Base-by-base conservation (phyloP, 2,888 invertebrate genomes). In the Artemia sp. region DNA sequence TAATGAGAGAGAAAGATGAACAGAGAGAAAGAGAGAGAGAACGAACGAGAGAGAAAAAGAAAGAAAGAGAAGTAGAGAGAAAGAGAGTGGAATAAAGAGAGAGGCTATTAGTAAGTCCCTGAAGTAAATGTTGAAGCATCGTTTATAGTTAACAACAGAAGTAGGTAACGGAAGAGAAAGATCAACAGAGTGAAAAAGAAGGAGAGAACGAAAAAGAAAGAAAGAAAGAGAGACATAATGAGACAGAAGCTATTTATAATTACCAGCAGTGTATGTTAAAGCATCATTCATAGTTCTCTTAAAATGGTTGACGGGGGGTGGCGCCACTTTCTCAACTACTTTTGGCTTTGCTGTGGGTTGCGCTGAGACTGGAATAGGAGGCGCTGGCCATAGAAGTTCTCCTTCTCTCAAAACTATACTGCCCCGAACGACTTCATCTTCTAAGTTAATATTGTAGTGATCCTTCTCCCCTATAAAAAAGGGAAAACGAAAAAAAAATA, bases 341-440 rank as follows among this genome's bases (percentile, higher is more conserved):
- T 76, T 77, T 1, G 80, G 78, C 67, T 79, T 76, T 5, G 75
- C 76, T 9, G 82, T 80, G 2, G 82, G 79, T 52, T 80, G 78
- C 9, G 83, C 80, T 74, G 80, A 79, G 71, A 81, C 81, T 19
- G 84, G 82, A 12, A 79, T 80, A 67, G 85, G 84, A 72, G 90
- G 90, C 70, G 88, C 84, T 38, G 90, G 91, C 89, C 90, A 91
- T 77, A 89, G 79, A 70, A 89, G 77, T 75, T 85, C 80, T 0
- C 91, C 91, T 70, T 86, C 82, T 72, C 88, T 82, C 66, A 90
- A 80, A 66, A 92, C 83, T 72, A 91, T 87, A 68, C 89, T 85
- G 0, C 92, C 92, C 38, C 92, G 82, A 0, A 90, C 86, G 68
- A 92, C 92, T 78, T 92, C 92, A 78, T 92, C 92, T 73, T 87